Evolutionary conservation across 2,888 invertebrate species (phyloP).

Genomic region (Dyspetes luteomarginatus): DNA sequence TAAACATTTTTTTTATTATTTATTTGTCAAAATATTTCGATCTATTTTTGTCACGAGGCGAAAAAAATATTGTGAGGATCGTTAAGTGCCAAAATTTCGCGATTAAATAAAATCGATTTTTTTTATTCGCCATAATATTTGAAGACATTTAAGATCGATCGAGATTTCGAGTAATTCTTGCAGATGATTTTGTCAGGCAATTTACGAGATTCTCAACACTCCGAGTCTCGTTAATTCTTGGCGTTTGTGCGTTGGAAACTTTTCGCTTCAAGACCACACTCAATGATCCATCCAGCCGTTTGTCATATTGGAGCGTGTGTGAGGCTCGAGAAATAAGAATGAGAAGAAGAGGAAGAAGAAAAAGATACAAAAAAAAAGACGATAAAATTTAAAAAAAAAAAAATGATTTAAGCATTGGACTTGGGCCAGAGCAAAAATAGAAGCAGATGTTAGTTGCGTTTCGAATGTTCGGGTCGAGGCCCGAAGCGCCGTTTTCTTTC

Average conservation of each 20-base stretch:
- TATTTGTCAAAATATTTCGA: neutral
- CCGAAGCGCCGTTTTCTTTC: slow-evolving; percentile 56
- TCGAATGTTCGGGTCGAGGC: slow-evolving; percentile 68
- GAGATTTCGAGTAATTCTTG: neutral
- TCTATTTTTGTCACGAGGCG: neutral
- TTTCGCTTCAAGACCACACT: slow-evolving; percentile 65
- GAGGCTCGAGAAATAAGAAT: slow-evolving; percentile 10
- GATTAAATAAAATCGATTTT: no score
- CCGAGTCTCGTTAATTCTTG: slow-evolving; percentile 10
- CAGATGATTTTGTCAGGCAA: neutral
- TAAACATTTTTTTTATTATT: neutral
- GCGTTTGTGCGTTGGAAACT: slow-evolving; percentile 51
- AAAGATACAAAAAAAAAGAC: slow-evolving; percentile 36
- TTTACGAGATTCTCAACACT: neutral
- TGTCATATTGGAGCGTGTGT: slow-evolving; percentile 61
- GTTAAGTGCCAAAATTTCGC: neutral
- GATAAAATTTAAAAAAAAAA: slow-evolving; percentile 81
- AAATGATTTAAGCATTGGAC: slow-evolving; percentile 81
- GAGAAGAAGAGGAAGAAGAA: neutral
- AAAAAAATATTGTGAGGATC: neutral
- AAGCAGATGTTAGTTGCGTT: slow-evolving; percentile 83
- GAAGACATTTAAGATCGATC: neutral
- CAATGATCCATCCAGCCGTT: slow-evolving; percentile 70
- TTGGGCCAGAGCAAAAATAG: slow-evolving; percentile 83
- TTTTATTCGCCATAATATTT: no score